These are phyloP conservation scores for Ectemnius continuus DNA, from an alignment of 2,888 invertebrate genomes.

Conservation along the genomic window DNA sequence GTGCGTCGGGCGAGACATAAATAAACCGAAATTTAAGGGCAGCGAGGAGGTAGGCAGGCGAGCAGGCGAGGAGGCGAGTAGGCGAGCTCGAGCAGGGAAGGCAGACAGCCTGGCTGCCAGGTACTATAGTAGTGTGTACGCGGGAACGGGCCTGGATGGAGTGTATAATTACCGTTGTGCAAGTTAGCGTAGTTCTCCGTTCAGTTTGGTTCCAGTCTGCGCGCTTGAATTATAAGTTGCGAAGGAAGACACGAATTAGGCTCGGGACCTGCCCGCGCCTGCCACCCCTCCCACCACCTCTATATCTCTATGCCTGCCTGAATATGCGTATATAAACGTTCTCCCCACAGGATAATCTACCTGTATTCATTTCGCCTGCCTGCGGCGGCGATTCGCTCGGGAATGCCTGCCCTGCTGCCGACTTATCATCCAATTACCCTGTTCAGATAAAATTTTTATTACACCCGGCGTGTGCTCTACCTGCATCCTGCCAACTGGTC, in stretches of 20 bases:
- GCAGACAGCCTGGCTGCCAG: constrained; percentile 45
- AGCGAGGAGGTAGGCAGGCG: constrained; percentile 53
- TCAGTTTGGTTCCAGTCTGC: constrained; percentile 77
- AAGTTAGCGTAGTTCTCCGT: constrained; percentile 73
- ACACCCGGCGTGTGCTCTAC: neutral
- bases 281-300: constrained; percentile 32
- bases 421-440: constrained; percentile 54
- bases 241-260: constrained; percentile 77
- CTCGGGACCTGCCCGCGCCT: constrained; percentile 48
- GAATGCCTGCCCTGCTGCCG: constrained; percentile 12
- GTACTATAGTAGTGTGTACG: constrained; percentile 20
- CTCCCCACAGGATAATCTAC: constrained; percentile 53
- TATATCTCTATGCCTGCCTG: constrained; percentile 3
- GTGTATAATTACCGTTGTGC: constrained; percentile 78
- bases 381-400: constrained; percentile 13
- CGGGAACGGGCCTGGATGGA: constrained; percentile 66
- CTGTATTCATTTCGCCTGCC: constrained; percentile 56
- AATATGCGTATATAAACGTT: constrained; percentile 13
- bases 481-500: too few species aligned
- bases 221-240: constrained; percentile 78
- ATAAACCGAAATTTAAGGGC: constrained; percentile 77
- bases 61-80: neutral
- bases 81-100: constrained; percentile 44
- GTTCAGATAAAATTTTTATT: constrained; percentile 35
- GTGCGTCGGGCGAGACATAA: constrained; percentile 62